Percentiles rank a stretch among this genome's conserved stretches.
phyloP scores from a whole-genome alignment of 2,888 invertebrate species.

The Phyllotreta striolata region DNA sequence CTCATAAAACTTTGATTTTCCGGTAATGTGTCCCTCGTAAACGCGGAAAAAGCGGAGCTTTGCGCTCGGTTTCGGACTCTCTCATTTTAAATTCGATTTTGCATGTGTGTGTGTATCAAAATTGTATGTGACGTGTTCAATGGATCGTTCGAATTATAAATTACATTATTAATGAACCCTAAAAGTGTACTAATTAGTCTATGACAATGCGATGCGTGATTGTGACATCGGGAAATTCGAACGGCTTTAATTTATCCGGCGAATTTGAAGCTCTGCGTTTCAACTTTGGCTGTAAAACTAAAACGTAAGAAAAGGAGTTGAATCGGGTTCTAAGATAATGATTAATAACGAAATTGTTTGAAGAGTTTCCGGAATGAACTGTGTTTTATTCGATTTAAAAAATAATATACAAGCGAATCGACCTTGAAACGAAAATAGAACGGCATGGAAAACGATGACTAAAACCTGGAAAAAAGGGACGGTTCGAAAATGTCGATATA shows the following conservation, averaged over 20 bases:
- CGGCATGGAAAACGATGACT: constrained; percentile 9
- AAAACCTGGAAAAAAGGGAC: constrained; percentile 12
- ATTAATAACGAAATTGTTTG: background rate
- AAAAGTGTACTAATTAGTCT: constrained; percentile 45
- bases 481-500: constrained; percentile 1
- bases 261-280: no score
- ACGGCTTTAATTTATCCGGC: background rate
- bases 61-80: no score
- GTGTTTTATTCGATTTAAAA: background rate
- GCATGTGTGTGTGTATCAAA: constrained; percentile 35
- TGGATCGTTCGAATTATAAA: constrained; percentile 42
- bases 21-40: no score
- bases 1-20: no score
- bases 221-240: constrained; percentile 21
- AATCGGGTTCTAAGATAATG: background rate
- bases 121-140: constrained; percentile 43
- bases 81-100: constrained; percentile 31
- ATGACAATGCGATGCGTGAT: constrained; percentile 37
- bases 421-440: constrained; percentile 7
- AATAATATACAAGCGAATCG: background rate
- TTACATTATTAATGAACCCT: constrained; percentile 44
- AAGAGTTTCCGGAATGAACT: constrained; percentile 1
- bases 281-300: no score
- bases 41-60: no score
- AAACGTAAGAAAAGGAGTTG: no score